Evolutionary conservation across 2,888 invertebrate species (phyloP).

Genomic region (Glyphotaelius pellucidus): DNA sequence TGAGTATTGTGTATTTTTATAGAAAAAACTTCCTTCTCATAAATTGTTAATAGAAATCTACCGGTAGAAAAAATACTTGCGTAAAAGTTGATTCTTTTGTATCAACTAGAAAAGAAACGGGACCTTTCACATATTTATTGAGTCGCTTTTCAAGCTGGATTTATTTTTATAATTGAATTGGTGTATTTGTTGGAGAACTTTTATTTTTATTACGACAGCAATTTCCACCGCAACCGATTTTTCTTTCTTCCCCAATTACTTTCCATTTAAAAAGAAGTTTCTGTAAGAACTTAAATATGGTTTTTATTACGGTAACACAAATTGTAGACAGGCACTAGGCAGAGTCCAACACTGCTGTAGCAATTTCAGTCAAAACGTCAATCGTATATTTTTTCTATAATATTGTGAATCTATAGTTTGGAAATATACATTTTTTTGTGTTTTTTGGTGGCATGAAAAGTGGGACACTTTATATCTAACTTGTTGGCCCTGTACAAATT

Average conservation of each 20-base stretch:
- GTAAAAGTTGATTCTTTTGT: not conserved
- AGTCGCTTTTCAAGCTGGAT: not conserved
- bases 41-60: not conserved
- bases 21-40: not conserved
- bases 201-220: not conserved
- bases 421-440: no score
- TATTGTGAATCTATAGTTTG: no score
- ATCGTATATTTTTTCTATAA: no score
- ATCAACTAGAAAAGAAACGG: not conserved
- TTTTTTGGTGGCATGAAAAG: no score
- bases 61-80: not conserved
- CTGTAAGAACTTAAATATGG: not conserved
- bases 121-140: not conserved
- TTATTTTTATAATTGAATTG: constrained; percentile 2
- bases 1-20: not conserved
- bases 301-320: not conserved
- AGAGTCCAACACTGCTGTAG: no score
- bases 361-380: no score
- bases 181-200: not conserved
- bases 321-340: not conserved
- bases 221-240: not conserved
- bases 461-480: no score
- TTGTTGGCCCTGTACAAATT: no score
- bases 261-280: not conserved
- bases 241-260: not conserved